Evolutionary conservation across 2,113 vertebrate species (phyloP).

Genomic region (Myxocyprinus asiaticus): DNA sequence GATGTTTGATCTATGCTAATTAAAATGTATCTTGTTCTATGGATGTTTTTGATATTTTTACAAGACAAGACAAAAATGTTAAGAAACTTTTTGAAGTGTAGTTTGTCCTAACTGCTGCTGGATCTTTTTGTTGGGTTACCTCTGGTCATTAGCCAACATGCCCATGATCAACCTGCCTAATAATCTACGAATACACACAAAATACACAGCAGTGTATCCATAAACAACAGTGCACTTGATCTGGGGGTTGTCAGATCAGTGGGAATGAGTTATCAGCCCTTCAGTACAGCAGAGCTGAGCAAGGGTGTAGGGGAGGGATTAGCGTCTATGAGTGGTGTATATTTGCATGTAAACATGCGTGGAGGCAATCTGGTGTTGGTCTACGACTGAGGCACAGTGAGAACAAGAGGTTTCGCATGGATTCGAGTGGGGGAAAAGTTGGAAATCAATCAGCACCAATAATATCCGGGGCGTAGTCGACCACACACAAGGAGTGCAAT

Average conservation of each 20-base stretch:
- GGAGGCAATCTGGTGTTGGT: conserved; percentile 64
- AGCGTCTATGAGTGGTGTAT: not conserved
- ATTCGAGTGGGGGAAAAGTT: conserved; percentile 44
- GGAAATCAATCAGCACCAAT: conserved; percentile 66
- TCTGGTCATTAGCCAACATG: conserved; percentile 5
- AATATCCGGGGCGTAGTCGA: conserved; percentile 59
- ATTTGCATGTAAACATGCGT: conserved; percentile 8
- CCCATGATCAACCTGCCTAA: not conserved
- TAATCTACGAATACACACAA: not conserved
- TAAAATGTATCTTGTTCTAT: too few relatives aligned
- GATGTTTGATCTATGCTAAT: too few relatives aligned
- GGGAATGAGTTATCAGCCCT: conserved; percentile 31
- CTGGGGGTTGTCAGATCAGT: conserved; percentile 21
- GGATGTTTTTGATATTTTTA: too few relatives aligned
- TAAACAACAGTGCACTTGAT: conserved; percentile 45
- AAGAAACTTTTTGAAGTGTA: not conserved
- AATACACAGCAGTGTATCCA: conserved; percentile 6
- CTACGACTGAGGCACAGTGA: conserved; percentile 65
- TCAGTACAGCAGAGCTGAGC: conserved; percentile 33
- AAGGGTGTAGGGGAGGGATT: not conserved
- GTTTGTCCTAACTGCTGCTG: conserved; percentile 7
- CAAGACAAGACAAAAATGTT: too few relatives aligned
- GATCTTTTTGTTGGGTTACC: conserved; percentile 1
- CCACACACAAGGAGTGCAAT: conserved; percentile 58
- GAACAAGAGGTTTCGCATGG: conserved; percentile 50